Conservation (phyloP, 2,888 invertebrate species). For the Hydrotaea diabolus region DNA sequence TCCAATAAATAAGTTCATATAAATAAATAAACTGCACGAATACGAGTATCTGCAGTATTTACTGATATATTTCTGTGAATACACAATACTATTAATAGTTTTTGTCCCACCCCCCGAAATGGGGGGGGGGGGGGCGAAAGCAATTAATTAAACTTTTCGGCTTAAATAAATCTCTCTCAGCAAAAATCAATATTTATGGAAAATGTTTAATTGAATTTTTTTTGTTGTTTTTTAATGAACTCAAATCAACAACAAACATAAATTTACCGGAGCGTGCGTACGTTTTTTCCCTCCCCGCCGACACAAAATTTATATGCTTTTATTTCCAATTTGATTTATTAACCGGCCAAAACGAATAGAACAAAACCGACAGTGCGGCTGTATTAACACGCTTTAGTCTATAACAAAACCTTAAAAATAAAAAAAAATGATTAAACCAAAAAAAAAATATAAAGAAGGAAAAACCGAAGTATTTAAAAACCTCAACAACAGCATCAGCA, state of each 20-base stretch:
- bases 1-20: too few species aligned
- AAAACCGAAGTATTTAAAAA: constrained; percentile 7
- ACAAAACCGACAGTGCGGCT: background rate
- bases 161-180: background rate
- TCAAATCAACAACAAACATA: background rate
- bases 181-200: constrained; percentile 11
- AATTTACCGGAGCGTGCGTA: background rate
- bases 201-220: constrained; percentile 9
- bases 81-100: too few species aligned
- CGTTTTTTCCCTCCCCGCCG: too few species aligned
- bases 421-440: constrained; percentile 30
- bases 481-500: background rate
- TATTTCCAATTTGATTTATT: background rate
- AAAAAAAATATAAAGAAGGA: too few species aligned
- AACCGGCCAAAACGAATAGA: background rate
- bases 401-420: constrained; percentile 35
- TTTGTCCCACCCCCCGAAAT: too few species aligned
- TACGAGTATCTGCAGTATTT: too few species aligned
- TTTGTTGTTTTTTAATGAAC: background rate
- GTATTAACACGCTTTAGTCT: constrained; percentile 11
- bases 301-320: background rate
- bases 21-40: too few species aligned
- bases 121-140: too few species aligned
- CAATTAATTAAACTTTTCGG: background rate
- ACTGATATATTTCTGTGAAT: too few species aligned